Evolutionary conservation across 2,797 vertebrate genomes (phyloP).

Genomic region (Schizopygopsis malacanthus): DNA sequence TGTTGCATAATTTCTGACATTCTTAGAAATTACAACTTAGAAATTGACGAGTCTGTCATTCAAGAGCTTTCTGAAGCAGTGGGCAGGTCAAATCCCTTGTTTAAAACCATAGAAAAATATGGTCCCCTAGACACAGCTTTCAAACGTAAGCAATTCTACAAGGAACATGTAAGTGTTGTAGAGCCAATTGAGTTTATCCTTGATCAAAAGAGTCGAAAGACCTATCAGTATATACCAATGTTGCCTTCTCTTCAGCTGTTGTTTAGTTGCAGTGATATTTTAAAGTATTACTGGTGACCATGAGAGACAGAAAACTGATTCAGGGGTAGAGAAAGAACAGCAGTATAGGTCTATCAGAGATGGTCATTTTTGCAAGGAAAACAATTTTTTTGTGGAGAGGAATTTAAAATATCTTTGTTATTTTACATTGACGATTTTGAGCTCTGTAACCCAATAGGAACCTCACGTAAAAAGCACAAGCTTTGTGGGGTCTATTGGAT

Average conservation of each 20-base stretch:
- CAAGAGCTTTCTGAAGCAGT: background rate
- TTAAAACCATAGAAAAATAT: slow-evolving; percentile 19
- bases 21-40: too few relatives aligned
- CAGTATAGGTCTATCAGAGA: background rate
- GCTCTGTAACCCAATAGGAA: background rate
- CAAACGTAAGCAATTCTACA: slow-evolving; percentile 5
- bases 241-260: slow-evolving; percentile 13
- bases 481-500: too few relatives aligned
- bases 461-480: too few relatives aligned
- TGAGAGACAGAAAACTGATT: background rate
- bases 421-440: background rate
- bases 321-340: background rate
- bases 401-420: slow-evolving; percentile 23
- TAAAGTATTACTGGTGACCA: background rate
- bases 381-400: background rate
- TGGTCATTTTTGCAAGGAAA: background rate
- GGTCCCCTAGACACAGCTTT: background rate
- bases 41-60: slow-evolving; percentile 1
- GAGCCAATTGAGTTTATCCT: slow-evolving; percentile 15
- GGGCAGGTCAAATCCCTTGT: slow-evolving; percentile 15
- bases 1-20: too few relatives aligned
- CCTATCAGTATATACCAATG: slow-evolving; percentile 3
- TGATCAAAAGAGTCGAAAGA: background rate
- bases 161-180: background rate
- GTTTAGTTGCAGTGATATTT: slow-evolving; percentile 21